Base-by-base conservation (phyloP, 2,113 vertebrate genomes). In the Pluvianellus socialis region DNA sequence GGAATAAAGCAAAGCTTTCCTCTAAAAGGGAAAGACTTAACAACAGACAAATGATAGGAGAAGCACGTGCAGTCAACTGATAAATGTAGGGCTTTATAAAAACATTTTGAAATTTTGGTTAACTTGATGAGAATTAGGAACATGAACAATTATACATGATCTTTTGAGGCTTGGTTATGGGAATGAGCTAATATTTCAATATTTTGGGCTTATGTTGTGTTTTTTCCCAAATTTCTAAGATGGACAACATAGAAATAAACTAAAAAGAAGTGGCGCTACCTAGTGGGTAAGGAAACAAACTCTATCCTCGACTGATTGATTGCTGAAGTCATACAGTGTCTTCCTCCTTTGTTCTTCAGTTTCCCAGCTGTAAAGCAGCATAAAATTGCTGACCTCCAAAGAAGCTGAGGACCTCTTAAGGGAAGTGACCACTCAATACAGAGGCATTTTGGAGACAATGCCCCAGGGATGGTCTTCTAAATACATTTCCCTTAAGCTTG, bases 291-390 rank as follows among this genome's bases (percentile, higher is more conserved):
- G 45, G 56, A 85, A 85, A 59, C 18, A 63, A 65, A 70, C n/a
- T 59, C 2, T 0, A 9, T 59, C 18, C 28, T 80, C 79, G 38
- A 38, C 38, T 38, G 38, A 5, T 42, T 21, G 22, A 27, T 30
- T 0, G 1, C 61, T 42, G 49, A 52, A 63, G 49, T 40, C 1
- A 1, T 38, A 9, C 0, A 0, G 7, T 19, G 17, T 21, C 30
- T 74, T 91, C 56, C 30, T 88, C 35, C 42, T 56, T 77, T 40
- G 28, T 40, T 83, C 35, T 83, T 83, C 77, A 88, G 33, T 17
- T 63, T 68, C 47, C 35, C 28, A 9, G 26, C 45, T 53, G 30
- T 67, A 87, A 70, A 73, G 20, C 56, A n/a, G 30, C 32, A 27
- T 38, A 66, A 68, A 76, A 53, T 40, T 56, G 14, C 53, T 62